Evolutionary conservation across 2,113 vertebrate species (phyloP), one percentile per base, ranked within the genome.

Genomic region (Coryphaenoides rupestris): DNA sequence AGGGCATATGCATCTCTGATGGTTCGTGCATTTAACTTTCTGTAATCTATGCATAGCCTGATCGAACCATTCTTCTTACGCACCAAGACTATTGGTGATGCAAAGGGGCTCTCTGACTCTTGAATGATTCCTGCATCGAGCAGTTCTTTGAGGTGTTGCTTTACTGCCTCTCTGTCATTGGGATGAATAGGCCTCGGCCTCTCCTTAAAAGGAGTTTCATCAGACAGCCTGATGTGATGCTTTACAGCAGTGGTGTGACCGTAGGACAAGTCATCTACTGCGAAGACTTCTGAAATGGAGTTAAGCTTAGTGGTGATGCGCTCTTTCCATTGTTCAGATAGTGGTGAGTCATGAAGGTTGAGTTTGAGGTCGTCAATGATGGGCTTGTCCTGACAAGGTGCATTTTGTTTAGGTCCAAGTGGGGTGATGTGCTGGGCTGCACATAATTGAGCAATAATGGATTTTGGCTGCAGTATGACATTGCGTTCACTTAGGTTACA

Each of bases 271-370:
- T 54, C 56, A 26, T 58, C 22, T 3, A 26, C 16, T 3, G 23
- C 22, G 26, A 58, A 58, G 16, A 58, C 56, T 58, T 58, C 56
- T 26, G 56, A 16, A 24, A 58, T 28, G 22, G 22, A 14, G 14
- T 58, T 54, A 4, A 58, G 3, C 56, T 58, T 58, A 17, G 22
- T 3, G 19, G 9, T 63, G 13, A 63, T 24, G 13, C 21, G 21
- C 14, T 26, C n/a, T 26, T 63, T 63, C 61, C 61, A 63, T 47
- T 63, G 21, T 26, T 63, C 47, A 23, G 61, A 10, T 6, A 63
- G 2, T 1, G 61, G 61, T 9, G 61, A 63, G 19, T 63, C 21
- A 26, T 53, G 21, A 16, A 53, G 15, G 16, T 63, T n/a, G 21
- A 63, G 17, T 23, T 52, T 52, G 19, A 62, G 21, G 1, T 19